Conservation (phyloP, 2,888 invertebrate species). For the Augiades crinisus region DNA sequence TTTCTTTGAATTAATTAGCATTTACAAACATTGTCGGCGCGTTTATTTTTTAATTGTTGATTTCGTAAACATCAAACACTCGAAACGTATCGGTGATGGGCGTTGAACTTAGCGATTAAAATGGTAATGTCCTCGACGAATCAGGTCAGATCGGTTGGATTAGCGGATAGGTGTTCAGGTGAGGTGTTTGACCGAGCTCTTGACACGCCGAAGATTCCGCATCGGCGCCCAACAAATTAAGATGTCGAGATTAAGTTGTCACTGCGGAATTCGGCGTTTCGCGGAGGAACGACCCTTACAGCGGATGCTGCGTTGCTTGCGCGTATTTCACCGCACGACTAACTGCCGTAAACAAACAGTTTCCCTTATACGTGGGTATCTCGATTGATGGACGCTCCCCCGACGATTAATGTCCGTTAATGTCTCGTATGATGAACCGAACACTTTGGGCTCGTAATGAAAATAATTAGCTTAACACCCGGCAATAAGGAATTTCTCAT, state of each 20-base stretch:
- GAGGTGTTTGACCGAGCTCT: constrained; percentile 64
- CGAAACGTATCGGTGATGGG: constrained; percentile 11
- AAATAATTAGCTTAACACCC: too few relatives aligned
- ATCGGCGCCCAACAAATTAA: constrained; percentile 61
- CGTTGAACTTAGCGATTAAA: constrained; percentile 31
- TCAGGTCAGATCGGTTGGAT: constrained; percentile 37
- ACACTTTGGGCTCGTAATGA: constrained; percentile 28
- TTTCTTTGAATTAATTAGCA: constrained; percentile 2
- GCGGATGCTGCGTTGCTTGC: constrained; percentile 21
- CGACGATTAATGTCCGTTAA: constrained; percentile 42
- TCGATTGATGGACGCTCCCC: constrained; percentile 42
- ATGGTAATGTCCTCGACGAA: constrained; percentile 35
- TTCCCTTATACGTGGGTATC: constrained; percentile 48
- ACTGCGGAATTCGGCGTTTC: constrained; percentile 46
- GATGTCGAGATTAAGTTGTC: constrained; percentile 59
- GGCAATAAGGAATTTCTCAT: too few relatives aligned
- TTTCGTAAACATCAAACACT: constrained; percentile 11
- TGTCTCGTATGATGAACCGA: not conserved
- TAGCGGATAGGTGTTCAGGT: constrained; percentile 45
- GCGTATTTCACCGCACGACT: constrained; percentile 20
- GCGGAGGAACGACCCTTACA: constrained; percentile 42
- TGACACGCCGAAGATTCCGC: constrained; percentile 51
- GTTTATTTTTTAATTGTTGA: constrained; percentile 1
- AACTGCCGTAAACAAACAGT: constrained; percentile 44
- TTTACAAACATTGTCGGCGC: constrained; percentile 13